Evolutionary conservation across 2,797 vertebrate species (phyloP).

Genomic region (Craterocephalus amniculus): DNA sequence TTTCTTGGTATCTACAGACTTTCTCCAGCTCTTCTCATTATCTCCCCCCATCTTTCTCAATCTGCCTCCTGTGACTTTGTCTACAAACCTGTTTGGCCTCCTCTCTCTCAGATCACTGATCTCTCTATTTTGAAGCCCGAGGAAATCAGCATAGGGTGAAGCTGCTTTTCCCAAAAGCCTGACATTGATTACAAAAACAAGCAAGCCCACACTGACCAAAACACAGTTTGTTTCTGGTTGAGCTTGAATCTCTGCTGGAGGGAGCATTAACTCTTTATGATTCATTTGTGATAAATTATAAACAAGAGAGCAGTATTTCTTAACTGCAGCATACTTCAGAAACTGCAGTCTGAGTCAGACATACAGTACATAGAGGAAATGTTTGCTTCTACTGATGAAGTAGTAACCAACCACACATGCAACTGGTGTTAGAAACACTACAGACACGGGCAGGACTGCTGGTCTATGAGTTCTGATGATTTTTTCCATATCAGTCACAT

Average conservation of each 20-base stretch:
- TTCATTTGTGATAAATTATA: constrained; percentile 7
- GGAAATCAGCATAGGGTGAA: constrained; percentile 33
- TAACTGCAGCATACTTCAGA: neutral
- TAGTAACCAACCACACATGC: neutral
- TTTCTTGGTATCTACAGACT: constrained; percentile 31
- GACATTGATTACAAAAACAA: constrained; percentile 39
- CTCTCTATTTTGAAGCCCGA: constrained; percentile 8
- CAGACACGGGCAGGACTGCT: too few relatives aligned
- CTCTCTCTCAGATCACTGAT: constrained; percentile 39
- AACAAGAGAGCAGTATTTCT: constrained; percentile 8
- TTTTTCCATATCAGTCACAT: neutral
- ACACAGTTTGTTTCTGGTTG: constrained; percentile 18
- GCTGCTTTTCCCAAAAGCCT: constrained; percentile 45
- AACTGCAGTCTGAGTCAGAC: neutral
- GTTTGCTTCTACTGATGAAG: neutral
- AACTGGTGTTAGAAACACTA: neutral
- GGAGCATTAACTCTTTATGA: neutral
- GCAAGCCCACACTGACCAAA: constrained; percentile 14
- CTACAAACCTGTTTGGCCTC: constrained; percentile 40
- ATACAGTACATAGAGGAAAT: neutral
- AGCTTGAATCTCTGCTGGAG: constrained; percentile 6
- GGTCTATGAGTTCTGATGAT: too few relatives aligned
- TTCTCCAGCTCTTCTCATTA: constrained; percentile 53
- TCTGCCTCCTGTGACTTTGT: constrained; percentile 45
- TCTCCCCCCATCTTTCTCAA: constrained; percentile 28